Evolutionary conservation across 2,888 invertebrate genomes (phyloP).

Genomic region (Allophyes oxyacanthae): DNA sequence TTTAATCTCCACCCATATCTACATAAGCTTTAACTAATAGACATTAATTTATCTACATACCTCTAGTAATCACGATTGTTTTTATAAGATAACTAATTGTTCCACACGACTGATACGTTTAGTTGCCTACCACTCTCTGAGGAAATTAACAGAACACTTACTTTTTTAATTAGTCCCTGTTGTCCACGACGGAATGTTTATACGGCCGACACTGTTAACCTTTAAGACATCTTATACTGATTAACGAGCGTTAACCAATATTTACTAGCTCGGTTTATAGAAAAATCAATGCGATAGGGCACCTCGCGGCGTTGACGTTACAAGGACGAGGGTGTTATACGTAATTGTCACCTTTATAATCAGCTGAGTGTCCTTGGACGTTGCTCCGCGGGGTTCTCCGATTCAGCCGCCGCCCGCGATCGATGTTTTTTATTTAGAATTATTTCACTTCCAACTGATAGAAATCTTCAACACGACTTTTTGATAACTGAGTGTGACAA

Average conservation of each 20-base stretch:
- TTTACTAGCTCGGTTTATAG: slow-evolving; percentile 71
- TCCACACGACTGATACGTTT: not conserved
- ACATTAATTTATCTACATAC: slow-evolving; percentile 18
- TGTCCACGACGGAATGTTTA: slow-evolving; percentile 38
- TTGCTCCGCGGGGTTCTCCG: slow-evolving; percentile 59
- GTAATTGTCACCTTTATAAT: slow-evolving; percentile 48
- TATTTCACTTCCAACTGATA: slow-evolving; percentile 42
- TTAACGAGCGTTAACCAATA: slow-evolving; percentile 59
- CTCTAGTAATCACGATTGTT: slow-evolving; percentile 4
- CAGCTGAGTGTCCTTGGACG: slow-evolving; percentile 64
- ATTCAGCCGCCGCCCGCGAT: slow-evolving; percentile 58
- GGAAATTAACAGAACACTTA: slow-evolving; percentile 9
- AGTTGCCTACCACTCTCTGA: slow-evolving; percentile 2
- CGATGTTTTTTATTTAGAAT: slow-evolving; percentile 62
- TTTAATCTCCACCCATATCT: too few relatives aligned
- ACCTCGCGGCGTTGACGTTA: slow-evolving; percentile 31
- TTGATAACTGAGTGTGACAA: slow-evolving; percentile 50
- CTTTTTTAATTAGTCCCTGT: slow-evolving; percentile 2
- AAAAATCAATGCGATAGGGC: slow-evolving; percentile 77
- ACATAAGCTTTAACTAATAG: too few relatives aligned
- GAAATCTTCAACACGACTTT: slow-evolving; percentile 52
- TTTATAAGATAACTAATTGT: not conserved
- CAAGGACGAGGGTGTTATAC: slow-evolving; percentile 28
- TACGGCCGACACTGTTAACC: slow-evolving; percentile 41
- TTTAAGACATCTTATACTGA: slow-evolving; percentile 44